Evolutionary conservation across 2,797 vertebrate species (phyloP).

Genomic region (Smutsia temminckii): DNA sequence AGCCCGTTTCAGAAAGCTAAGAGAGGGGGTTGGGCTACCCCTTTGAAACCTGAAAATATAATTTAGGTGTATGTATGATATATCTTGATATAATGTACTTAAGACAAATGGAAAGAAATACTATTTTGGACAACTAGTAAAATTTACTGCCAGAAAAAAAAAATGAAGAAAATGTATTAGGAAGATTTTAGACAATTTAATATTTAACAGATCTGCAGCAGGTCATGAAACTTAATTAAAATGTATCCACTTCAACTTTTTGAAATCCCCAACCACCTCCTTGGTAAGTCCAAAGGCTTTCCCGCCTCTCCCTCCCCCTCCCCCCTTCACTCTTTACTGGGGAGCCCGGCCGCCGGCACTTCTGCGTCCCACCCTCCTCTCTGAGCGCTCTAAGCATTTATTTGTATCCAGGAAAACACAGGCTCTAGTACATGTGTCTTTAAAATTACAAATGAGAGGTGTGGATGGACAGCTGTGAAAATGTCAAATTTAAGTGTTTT

Average conservation of each 20-base stretch:
- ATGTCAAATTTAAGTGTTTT: accelerated
- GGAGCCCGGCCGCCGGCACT: not conserved
- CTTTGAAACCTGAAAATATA: not conserved
- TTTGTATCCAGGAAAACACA: not conserved
- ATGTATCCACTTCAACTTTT: not conserved
- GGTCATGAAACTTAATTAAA: not conserved
- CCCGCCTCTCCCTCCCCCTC: accelerated
- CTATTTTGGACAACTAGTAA: not conserved
- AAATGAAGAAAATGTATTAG: not conserved
- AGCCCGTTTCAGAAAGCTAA: not conserved
- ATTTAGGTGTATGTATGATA: not conserved
- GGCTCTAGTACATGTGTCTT: accelerated
- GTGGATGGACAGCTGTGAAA: not conserved
- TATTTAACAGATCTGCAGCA: not conserved
- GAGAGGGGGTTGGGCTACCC: not conserved
- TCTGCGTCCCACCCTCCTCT: not conserved
- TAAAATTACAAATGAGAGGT: not conserved
- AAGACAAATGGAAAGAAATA: not conserved
- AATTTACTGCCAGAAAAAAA: not conserved
- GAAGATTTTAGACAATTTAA: not conserved
- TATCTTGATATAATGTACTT: not conserved
- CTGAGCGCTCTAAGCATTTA: accelerated
- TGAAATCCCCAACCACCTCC: not conserved
- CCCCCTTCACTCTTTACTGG: accelerated
- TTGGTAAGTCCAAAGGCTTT: not conserved